These are phyloP conservation scores for Pygoscelis antarcticus DNA, from an alignment of 2,113 vertebrate species.

Conservation along the genomic window DNA sequence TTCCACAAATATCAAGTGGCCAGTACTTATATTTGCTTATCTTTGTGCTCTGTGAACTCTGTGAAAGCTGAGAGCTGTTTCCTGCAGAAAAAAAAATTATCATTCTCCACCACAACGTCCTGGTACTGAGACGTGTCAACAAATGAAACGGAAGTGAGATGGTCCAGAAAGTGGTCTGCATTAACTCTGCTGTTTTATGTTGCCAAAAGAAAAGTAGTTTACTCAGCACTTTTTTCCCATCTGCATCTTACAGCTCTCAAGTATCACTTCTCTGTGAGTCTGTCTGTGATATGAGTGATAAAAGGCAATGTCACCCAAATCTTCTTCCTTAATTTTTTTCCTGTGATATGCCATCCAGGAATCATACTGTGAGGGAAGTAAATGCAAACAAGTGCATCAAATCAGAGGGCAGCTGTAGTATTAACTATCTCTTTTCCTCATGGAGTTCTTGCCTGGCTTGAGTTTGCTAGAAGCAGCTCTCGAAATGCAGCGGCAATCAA, in stretches of 20 bases:
- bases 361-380: not conserved
- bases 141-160: not conserved
- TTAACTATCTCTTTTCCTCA: not conserved
- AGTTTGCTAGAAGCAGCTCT: not conserved
- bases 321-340: not conserved
- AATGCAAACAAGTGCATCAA: not conserved
- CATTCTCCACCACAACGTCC: not conserved
- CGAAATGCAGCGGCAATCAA: not conserved
- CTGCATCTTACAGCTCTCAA: not conserved
- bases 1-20: not conserved
- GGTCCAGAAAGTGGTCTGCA: not conserved
- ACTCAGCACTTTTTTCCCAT: not conserved
- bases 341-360: not conserved
- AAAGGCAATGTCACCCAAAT: not conserved
- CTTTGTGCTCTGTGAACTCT: not conserved
- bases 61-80: not conserved
- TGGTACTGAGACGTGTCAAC: not conserved
- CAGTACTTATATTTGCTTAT: not conserved
- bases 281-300: not conserved
- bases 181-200: not conserved
- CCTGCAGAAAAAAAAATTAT: not conserved
- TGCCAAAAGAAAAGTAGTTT: not conserved
- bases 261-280: not conserved
- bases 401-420: not conserved
- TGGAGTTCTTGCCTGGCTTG: not conserved